A percentile compares a stretch with the other conserved stretches of the same genome.
phyloP scores from a whole-genome alignment of 2,888 invertebrate species.

The Caenorhabditis panamensis region DNA sequence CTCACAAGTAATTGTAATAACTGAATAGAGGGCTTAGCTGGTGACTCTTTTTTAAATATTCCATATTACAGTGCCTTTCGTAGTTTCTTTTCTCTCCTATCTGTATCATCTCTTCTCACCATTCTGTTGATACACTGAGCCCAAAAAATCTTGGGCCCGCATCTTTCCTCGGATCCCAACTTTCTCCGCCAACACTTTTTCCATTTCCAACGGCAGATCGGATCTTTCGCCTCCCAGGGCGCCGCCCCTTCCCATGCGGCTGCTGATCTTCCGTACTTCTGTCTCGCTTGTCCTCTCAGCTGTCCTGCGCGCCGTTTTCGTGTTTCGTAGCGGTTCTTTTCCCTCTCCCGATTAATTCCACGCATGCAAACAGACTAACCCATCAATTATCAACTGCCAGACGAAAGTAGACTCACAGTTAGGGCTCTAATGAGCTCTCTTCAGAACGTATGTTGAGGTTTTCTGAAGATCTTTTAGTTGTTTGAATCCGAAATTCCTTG shows the following conservation, averaged over 20 bases:
- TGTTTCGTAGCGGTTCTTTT: slow-evolving; percentile 25
- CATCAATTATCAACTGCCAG: background rate
- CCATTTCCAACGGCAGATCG: background rate
- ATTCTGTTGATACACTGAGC: background rate
- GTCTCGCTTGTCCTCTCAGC: slow-evolving; percentile 23
- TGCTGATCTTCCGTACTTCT: slow-evolving; percentile 43
- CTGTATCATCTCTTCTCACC: background rate
- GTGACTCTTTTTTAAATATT: too few species aligned
- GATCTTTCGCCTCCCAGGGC: background rate
- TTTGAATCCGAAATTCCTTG: background rate
- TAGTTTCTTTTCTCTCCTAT: background rate
- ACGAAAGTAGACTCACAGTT: too few species aligned
- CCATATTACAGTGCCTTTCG: background rate
- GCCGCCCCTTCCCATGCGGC: slow-evolving; percentile 10
- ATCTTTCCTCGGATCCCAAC: background rate
- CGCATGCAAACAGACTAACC: background rate
- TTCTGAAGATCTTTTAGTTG: background rate
- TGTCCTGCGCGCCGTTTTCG: slow-evolving; percentile 24
- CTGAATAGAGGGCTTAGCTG: too few species aligned
- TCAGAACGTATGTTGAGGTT: background rate
- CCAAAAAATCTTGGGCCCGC: background rate
- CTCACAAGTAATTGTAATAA: too few species aligned
- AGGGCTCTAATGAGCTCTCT: too few species aligned
- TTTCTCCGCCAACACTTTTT: background rate
- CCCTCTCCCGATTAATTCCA: background rate